phyloP scores from a whole-genome alignment of 2,797 vertebrate genomes.

The Enteromius mattozi region DNA sequence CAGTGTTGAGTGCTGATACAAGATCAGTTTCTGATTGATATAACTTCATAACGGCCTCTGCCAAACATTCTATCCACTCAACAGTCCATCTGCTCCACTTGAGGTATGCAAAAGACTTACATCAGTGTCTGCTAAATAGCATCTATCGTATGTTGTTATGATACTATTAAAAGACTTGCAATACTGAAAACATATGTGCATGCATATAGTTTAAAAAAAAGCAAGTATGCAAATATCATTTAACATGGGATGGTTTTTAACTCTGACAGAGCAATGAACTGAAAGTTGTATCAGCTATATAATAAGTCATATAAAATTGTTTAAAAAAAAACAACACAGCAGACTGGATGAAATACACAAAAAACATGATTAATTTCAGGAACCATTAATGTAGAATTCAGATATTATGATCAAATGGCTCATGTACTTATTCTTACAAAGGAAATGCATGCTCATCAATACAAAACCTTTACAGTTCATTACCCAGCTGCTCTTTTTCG shows the following conservation, averaged over 20 bases:
- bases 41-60: neutral
- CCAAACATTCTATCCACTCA: neutral
- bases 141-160: neutral
- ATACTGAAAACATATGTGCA: neutral
- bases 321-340: neutral
- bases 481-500: neutral
- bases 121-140: neutral
- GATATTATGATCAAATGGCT: neutral
- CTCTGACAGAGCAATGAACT: neutral
- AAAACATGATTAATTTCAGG: neutral
- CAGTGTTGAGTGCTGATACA: neutral
- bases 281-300: neutral
- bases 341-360: neutral
- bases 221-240: neutral
- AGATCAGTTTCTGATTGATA: constrained; percentile 4
- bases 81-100: neutral
- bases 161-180: neutral
- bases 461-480: neutral
- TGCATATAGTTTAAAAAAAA: neutral
- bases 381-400: neutral
- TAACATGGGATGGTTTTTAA: neutral
- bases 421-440: neutral
- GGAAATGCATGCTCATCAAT: neutral
- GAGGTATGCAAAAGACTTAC: constrained; percentile 1
- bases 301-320: neutral